Conservation (phyloP, 2,888 invertebrate genomes). For the Microctonus hyperodae region DNA sequence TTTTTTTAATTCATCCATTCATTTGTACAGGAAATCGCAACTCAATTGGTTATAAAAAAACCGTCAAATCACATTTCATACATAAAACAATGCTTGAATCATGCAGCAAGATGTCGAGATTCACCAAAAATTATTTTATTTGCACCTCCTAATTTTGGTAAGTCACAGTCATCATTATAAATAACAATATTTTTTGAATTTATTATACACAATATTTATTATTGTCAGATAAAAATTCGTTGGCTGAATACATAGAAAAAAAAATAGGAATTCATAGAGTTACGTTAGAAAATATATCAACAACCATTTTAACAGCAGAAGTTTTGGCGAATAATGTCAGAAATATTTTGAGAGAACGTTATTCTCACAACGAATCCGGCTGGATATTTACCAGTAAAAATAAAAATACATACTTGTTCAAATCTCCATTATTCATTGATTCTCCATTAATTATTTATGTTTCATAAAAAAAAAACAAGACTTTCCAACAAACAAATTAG, state of each 20-base stretch:
- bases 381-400: conserved; percentile 61
- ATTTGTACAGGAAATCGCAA: conserved; percentile 66
- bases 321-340: conserved; percentile 54
- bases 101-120: conserved; percentile 64
- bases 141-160: conserved; percentile 64
- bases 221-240: conserved; percentile 40
- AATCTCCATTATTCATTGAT: background rate
- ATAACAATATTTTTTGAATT: background rate
- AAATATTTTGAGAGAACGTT: conserved; percentile 53
- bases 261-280: conserved; percentile 42
- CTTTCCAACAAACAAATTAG: conserved; percentile 62
- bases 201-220: background rate
- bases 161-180: conserved; percentile 21
- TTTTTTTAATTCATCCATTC: background rate
- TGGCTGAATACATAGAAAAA: conserved; percentile 43
- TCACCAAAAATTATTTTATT: conserved; percentile 68
- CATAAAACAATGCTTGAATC: conserved; percentile 67
- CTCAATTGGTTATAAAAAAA: conserved; percentile 68
- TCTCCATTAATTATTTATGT: background rate
- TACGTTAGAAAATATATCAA: conserved; percentile 32
- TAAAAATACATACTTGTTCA: background rate
- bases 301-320: conserved; percentile 37
- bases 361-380: conserved; percentile 53
- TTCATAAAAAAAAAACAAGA: conserved; percentile 47
- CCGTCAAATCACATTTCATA: conserved; percentile 72